Base-by-base conservation (phyloP, 2,888 invertebrate genomes). In the Lycia hirtaria region DNA sequence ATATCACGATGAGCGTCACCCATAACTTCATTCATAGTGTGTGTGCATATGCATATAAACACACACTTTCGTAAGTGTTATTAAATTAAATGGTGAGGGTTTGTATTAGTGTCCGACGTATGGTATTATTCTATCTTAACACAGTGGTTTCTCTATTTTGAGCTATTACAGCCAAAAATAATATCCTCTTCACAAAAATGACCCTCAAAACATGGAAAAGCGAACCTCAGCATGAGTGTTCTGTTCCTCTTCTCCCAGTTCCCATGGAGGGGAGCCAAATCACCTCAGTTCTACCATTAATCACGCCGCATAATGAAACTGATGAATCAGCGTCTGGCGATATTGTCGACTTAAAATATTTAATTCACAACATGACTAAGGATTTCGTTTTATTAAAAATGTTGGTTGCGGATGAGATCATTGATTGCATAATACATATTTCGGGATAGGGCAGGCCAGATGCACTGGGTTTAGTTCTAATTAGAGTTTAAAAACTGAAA, bases 351-450 rank as follows among this genome's bases (percentile, higher is more conserved):
- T 70, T 65, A 56, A 66, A 51, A 65, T 73, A 72, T 76, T 74
- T 76, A 80, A 78, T 78, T 75, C 69, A 62, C 68, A 73, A 73
- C 77, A 72, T 80, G 80, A 80, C 80, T 63, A 26, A 45, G 68
- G 67, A 56, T 65, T 75, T 69, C 17, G 14, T 17, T 37, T 35
- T 35, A 26, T 15, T 35, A 35, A 20, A 40, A 20, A 14, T 14
- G 20, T 20, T 4, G n/a, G 4, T 7, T 32, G 14, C 1, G 19
- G n/a, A 17, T 37, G 3, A 17, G n/a, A 37, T 37, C 7, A n/a
- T 19, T 19, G 19, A n/a, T n/a, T 37, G 37, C 14, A 14, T 32
- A 14, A 7, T 14, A 14, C 14, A 32, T 5, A 32, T n/a, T 32
- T 0, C n/a, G n/a, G n/a, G n/a, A n/a, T n/a, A n/a, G n/a, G n/a